phyloP scores from a whole-genome alignment of 2,888 invertebrate species.

The Drosophila pegasa region DNA sequence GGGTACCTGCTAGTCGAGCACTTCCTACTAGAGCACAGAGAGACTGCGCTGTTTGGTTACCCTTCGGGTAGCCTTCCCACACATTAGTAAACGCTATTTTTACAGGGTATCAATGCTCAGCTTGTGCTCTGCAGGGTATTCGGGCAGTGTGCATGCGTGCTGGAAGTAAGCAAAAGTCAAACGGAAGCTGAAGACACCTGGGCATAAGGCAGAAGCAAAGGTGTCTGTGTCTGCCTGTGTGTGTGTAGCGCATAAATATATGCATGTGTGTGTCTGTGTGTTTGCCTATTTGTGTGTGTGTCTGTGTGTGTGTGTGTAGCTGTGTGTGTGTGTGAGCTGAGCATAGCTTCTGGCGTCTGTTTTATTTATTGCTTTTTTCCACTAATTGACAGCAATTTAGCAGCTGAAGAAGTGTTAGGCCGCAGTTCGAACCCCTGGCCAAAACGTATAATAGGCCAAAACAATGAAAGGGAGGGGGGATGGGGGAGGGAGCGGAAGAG shows the following conservation, averaged over 20 bases:
- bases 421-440: not conserved
- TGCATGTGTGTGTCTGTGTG: conserved; percentile 5
- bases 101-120: not conserved
- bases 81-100: no score
- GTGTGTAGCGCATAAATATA: conserved; percentile 2
- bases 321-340: conserved; percentile 9
- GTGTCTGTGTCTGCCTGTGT: conserved; percentile 1
- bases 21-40: no score
- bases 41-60: no score
- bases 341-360: conserved; percentile 35
- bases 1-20: not conserved
- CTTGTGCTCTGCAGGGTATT: conserved; percentile 3
- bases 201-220: conserved; percentile 2
- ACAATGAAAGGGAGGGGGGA: conserved; percentile 5
- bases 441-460: conserved; percentile 43
- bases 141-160: not conserved
- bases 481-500: not conserved
- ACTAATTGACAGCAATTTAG: conserved; percentile 81
- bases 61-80: no score
- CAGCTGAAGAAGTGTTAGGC: conserved; percentile 68
- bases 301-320: conserved; percentile 6
- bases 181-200: conserved; percentile 33
- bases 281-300: conserved; percentile 7
- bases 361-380: conserved; percentile 76
- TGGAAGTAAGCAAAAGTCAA: not conserved